Conservation (phyloP, 2,113 vertebrate species). For the Neogobius melanostomus region DNA sequence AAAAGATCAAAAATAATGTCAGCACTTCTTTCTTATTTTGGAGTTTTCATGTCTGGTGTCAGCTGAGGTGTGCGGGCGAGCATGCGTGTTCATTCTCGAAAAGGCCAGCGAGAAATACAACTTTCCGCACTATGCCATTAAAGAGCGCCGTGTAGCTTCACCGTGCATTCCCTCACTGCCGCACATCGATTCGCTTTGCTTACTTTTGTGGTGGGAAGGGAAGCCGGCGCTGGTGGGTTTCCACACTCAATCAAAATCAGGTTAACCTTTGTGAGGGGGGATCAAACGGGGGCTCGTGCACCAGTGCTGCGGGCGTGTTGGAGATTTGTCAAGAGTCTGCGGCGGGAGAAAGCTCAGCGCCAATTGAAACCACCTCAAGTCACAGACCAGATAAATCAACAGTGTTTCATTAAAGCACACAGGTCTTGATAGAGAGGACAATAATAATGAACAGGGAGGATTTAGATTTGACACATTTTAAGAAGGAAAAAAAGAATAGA, state of each 20-base stretch:
- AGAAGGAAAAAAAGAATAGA: no score
- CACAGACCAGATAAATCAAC: conserved; percentile 24
- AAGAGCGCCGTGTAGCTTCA: not conserved
- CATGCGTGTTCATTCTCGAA: not conserved
- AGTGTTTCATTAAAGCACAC: conserved; percentile 26
- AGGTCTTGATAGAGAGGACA: conserved; percentile 9
- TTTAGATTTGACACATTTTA: no score
- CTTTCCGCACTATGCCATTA: not conserved
- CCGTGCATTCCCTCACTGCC: conserved; percentile 1
- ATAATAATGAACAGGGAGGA: conserved; percentile 24
- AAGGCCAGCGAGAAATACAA: conserved; percentile 18
- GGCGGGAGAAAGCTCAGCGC: conserved; percentile 11
- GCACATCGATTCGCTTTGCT: conserved; percentile 51
- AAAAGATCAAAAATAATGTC: conserved; percentile 33
- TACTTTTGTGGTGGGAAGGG: conserved; percentile 21
- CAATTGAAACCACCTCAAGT: conserved; percentile 13
- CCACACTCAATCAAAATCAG: conserved; percentile 54
- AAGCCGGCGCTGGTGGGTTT: conserved; percentile 31
- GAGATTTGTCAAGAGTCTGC: conserved; percentile 46
- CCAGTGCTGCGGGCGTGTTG: conserved; percentile 26
- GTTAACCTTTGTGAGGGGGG: conserved; percentile 50
- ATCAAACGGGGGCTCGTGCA: conserved; percentile 25
- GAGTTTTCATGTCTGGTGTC: conserved; percentile 27
- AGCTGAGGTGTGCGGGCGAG: conserved; percentile 18
- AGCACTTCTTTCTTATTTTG: conserved; percentile 32